These are phyloP conservation scores for Nomada ferruginata DNA, from an alignment of 2,888 invertebrate genomes.

Conservation along the genomic window DNA sequence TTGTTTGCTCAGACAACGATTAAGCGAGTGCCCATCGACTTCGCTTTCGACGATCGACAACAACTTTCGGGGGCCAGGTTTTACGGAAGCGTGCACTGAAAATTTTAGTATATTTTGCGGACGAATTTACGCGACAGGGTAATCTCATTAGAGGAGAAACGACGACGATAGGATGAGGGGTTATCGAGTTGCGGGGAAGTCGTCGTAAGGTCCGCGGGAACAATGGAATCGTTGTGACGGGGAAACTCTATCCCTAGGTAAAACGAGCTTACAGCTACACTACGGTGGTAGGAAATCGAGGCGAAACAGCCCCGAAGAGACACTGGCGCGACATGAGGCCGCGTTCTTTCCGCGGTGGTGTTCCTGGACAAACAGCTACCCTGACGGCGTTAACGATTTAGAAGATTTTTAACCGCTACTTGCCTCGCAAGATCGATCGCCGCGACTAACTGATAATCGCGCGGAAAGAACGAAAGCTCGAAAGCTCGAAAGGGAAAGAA, in stretches of 20 bases:
- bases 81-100: background rate
- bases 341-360: too few species aligned
- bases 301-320: background rate
- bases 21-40: conserved; percentile 27
- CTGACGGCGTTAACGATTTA: conserved; percentile 10
- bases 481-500: background rate
- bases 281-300: conserved; percentile 6
- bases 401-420: conserved; percentile 7
- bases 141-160: background rate
- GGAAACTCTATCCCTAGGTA: conserved; percentile 29
- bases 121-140: background rate
- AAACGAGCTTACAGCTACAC: background rate
- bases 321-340: too few species aligned
- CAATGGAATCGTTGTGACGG: background rate
- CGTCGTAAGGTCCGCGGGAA: background rate
- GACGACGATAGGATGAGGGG: background rate
- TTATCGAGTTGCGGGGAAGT: conserved; percentile 27
- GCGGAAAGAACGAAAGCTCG: too few species aligned
- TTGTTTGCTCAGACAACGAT: conserved; percentile 47
- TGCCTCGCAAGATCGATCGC: background rate
- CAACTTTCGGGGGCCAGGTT: background rate
- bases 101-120: background rate
- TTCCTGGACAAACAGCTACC: conserved; percentile 21
- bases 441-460: conserved; percentile 13
- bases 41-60: conserved; percentile 11